Base-by-base conservation (phyloP, 1,140 invertebrate species). In the Nebria ingens region DNA sequence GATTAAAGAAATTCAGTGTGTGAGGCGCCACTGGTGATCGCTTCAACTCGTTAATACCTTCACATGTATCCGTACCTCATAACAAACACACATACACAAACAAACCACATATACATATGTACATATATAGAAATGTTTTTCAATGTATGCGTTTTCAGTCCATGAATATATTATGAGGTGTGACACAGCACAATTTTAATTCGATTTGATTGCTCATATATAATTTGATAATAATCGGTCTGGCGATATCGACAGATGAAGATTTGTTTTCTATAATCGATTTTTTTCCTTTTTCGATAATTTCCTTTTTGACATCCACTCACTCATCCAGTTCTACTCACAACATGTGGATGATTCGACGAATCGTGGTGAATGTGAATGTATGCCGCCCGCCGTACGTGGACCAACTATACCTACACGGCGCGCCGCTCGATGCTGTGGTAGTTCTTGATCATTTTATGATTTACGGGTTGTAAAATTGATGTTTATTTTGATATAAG, bases 171-270 rank as follows among this genome's bases (percentile, higher is more conserved):
- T 61, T 63, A 63, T 63, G 61, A 61, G 29, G 51, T 59, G 49
- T 63, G 62, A 63, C 60, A 52, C 49, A 60, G 62, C 62, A 61
- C 53, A 63, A 61, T 63, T 63, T 63, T 63, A 63, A 63, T 63
- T 63, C 57, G 62, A 63, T 61, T 63, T 63, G 60, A 63, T 63
- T 63, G 58, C 62, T 63, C 58, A 63, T 58, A 56, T 63, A 63
- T 61, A 61, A 63, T 63, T 63, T 63, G 62, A 63, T 63, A 63
- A 63, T 63, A 58, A 63, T 63, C 62, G 56, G 45, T 20, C 45
- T 54, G n/a, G 52, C n/a, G 42, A 58, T 58, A 53, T 38, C 42
- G 56, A 58, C 57, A 57, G 59, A 38, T 53, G 57, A 52, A 52
- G 54, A 58, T 55, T 58, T 45, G 40, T 45, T 45, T 45, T 45